Evolutionary conservation across 2,797 vertebrate genomes (phyloP), one percentile per base, ranked within the genome.

Genomic region (Platyrinchus mystaceus): DNA sequence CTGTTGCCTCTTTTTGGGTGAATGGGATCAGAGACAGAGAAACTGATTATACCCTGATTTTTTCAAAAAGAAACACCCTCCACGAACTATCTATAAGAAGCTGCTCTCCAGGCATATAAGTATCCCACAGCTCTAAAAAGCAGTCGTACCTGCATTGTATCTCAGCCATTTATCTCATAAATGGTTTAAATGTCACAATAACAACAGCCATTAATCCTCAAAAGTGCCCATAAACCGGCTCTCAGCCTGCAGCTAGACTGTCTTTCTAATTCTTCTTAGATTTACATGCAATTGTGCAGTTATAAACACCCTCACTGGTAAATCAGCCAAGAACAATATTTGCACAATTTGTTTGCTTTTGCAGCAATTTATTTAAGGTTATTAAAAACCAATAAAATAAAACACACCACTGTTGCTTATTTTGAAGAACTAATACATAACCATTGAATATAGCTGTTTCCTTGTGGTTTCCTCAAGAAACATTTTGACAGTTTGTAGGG

Each of bases 91-190:
- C n/a, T 37, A 8, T 36, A 78, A 68, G 34, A 77, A 83, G 7
- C 44, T 79, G 7, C 22, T 89, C 4, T 85, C 49, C 43, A 84
- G 52, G 44, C 28, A 64, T 74, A 2, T 60, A 91, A 78, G 20
- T 53, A 70, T 70, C 44, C 26, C 41, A 71, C 23, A 71, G 64
- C 36, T 87, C 18, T 74, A 87, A 91, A 66, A 93, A 71, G 58
- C 32, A 69, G 43, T 32, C 26, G 17, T 69, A 66, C 34, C 84
- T 89, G 50, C 23, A 69, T 83, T 97, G 93, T 92, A 66, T 89
- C 82, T 92, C 81, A 81, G 62, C 23, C 71, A 73, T 92, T 92
- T 92, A 83, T 91, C 82, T 87, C 50, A 47, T 47, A 75, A 89
- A 87, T 50, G 6, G 68, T 77, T 91, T 93, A 81, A 94, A 87